A percentile compares a stretch with the other conserved stretches of the same genome.
phyloP scores from a whole-genome alignment of 2,113 vertebrate species.

The Eudyptes chrysolophus region DNA sequence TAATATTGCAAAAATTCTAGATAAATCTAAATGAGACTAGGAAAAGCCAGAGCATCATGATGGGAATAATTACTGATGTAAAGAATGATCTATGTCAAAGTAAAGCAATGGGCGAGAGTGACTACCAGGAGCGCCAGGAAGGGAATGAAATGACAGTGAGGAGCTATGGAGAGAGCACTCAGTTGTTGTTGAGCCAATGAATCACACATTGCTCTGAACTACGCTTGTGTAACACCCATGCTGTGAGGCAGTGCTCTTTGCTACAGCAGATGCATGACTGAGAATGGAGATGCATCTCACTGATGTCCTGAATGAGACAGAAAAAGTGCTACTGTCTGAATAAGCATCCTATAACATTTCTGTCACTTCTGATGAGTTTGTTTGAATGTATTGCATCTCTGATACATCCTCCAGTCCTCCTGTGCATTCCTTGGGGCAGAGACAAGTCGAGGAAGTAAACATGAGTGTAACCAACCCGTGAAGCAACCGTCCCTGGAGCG shows the following conservation, averaged over 20 bases:
- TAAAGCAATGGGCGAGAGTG: not conserved
- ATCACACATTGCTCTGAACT: not conserved
- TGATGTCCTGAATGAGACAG: not conserved
- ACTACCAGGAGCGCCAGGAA: not conserved
- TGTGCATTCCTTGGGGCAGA: not conserved
- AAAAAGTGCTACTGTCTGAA: not conserved
- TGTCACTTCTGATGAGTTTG: not conserved
- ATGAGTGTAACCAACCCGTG: not conserved
- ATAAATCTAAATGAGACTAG: not conserved
- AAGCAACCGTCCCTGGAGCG: not conserved
- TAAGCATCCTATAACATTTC: not conserved
- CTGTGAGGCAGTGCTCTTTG: not conserved
- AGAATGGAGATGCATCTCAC: not conserved
- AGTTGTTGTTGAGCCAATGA: not conserved
- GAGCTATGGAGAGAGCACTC: not conserved
- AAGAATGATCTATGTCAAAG: not conserved
- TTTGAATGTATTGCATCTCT: not conserved
- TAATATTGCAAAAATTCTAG: not conserved
- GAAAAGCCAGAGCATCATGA: not conserved
- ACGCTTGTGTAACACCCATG: accelerated
- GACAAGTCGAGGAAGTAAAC: not conserved
- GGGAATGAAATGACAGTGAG: not conserved
- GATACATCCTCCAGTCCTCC: not conserved
- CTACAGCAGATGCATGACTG: not conserved
- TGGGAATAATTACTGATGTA: not conserved